Percentiles rank a stretch among this genome's conserved stretches.
Evolutionary conservation across 2,797 vertebrate species (phyloP).

Genomic region (Xenopus petersii): DNA sequence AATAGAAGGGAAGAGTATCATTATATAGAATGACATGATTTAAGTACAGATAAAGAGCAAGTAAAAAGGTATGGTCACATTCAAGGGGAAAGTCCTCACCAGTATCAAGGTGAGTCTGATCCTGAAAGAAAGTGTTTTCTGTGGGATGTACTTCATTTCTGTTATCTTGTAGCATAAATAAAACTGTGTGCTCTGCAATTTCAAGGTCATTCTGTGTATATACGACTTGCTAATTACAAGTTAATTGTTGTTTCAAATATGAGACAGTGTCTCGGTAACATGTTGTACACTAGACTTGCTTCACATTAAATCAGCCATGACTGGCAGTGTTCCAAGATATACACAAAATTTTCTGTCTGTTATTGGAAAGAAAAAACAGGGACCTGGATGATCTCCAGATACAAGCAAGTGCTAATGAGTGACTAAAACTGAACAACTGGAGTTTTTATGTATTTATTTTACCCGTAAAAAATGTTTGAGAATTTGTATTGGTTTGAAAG

Average conservation of each 20-base stretch:
- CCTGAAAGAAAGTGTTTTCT: too few species aligned
- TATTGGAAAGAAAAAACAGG: conserved; percentile 1
- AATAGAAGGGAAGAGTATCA: too few species aligned
- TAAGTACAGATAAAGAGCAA: too few species aligned
- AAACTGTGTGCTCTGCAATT: neutral
- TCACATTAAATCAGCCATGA: conserved; percentile 7
- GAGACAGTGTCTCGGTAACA: conserved; percentile 6
- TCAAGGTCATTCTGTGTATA: conserved; percentile 6
- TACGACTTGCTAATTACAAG: conserved; percentile 12
- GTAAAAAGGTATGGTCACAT: too few species aligned
- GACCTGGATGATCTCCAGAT: neutral
- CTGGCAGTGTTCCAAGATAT: neutral
- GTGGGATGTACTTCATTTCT: too few species aligned
- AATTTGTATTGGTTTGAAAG: neutral
- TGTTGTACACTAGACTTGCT: conserved; percentile 10
- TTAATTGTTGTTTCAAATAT: conserved; percentile 15
- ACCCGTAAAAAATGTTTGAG: neutral
- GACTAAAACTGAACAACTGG: neutral
- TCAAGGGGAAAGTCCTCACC: too few species aligned
- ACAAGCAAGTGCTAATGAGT: neutral
- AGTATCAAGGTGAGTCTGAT: too few species aligned
- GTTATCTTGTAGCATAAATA: neutral
- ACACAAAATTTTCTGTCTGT: neutral
- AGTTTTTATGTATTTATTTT: neutral
- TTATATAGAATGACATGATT: too few species aligned